Conservation (phyloP, 2,113 vertebrate species). For the Rhea americana region DNA sequence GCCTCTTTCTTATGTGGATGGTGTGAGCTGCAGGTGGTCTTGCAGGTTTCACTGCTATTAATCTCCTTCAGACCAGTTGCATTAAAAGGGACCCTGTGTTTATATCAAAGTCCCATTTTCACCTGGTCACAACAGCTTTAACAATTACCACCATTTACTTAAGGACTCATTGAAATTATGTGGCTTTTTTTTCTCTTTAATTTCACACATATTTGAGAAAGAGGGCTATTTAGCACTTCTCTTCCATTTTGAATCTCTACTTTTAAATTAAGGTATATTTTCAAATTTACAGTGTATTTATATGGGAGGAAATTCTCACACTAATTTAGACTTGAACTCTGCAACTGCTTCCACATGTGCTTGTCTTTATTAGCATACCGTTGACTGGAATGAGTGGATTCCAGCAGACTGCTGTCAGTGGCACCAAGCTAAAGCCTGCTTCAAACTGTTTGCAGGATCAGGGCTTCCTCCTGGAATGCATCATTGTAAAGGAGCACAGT, state of each 20-base stretch:
- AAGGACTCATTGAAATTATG: not conserved
- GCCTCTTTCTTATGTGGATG: not conserved
- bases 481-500: not conserved
- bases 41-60: not conserved
- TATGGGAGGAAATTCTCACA: not conserved
- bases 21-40: not conserved
- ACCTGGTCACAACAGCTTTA: not conserved
- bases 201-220: not conserved
- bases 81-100: not conserved
- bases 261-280: not conserved
- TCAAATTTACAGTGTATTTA: not conserved
- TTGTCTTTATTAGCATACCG: not conserved
- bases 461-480: conserved; percentile 44
- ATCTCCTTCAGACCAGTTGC: not conserved
- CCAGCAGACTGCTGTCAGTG: conserved; percentile 5
- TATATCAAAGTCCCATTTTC: not conserved
- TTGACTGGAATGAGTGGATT: conserved; percentile 22
- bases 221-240: not conserved
- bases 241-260: not conserved
- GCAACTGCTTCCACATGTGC: not conserved
- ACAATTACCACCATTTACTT: not conserved
- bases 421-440: conserved; percentile 47
- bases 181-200: not conserved
- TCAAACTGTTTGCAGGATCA: not conserved
- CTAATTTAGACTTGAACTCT: not conserved